Base-by-base conservation (phyloP, 2,113 vertebrate genomes). In the Petrocephalus microphthalmus region DNA sequence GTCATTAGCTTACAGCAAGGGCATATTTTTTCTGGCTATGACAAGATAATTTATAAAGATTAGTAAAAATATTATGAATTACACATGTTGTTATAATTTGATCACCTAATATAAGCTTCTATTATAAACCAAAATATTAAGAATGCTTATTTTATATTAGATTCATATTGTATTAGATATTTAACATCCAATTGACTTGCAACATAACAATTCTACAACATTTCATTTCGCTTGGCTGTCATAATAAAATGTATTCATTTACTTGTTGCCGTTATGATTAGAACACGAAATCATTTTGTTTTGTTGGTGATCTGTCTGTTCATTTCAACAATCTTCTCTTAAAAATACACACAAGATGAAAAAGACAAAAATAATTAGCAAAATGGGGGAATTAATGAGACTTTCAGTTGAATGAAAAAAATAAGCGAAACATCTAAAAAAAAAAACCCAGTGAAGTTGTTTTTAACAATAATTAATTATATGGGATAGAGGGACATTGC, bases 371-470 rank as follows among this genome's bases (percentile, higher is more conserved):
- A 78, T 78, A 33, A 42, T 78, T 78, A 67, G 13, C 17, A 6
- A 78, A 78, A 78, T 78, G 54, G 22, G 25, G 25, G 17, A 85
- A 85, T 85, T 56, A 85, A 85, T 56, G 52, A 85, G 52, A 29
- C 29, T 85, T 85, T 10, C 84, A 53, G 49, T 20, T 85, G 84
- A 37, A 54, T 17, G 52, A 83, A 54, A n/a, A 81, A 15, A 56
- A 56, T 33, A 37, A 85, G 25, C 52, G 33, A 54, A 85, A 56
- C 84, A 85, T 56, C 52, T 3, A 56, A 85, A 84, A 84, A 84
- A 53, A 53, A 54, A 64, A 54, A 85, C 52, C 54, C 84, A 56
- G 22, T 37, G n/a, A 51, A 54, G 45, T 85, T 85, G 4, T 29
- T 53, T 85, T 53, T 15, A 53, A 33, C 84, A 53, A 85, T 19